Evolutionary conservation across 2,888 invertebrate species (phyloP), one percentile per base, ranked within the genome.

Genomic region (Ormyrus nitidulus): DNA sequence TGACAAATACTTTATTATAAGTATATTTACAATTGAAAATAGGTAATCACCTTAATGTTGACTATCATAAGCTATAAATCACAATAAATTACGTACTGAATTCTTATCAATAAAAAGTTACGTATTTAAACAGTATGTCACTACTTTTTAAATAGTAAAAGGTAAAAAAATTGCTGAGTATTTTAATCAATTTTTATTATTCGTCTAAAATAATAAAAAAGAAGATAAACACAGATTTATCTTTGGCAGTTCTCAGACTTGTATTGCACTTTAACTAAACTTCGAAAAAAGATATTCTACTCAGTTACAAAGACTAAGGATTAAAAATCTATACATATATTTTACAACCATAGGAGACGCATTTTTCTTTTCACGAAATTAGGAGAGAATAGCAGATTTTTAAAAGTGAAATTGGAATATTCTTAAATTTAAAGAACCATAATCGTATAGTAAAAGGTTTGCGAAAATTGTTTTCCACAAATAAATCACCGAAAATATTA

Each of bases 181-280:
- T 79, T 70, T 19, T 51, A 46, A 68, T 56, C 9, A 46, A 61
- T 13, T 48, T 34, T 53, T 51, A 11, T 75, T 70, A 61, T 75
- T 70, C 8, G 6, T 66, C n/a, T 34, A 51, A 70, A 74, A 64
- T 65, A 70, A 69, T 54, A 72, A 46, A 68, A 71, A 68, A 66
- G 6, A 64, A 77, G 66, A 80, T 73, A 77, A 76, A 77, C 68
- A 10, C 61, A 64, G 54, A 56, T 61, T 77, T 80, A 77, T 80
- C 77, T 80, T 81, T 77, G 80, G 80, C 80, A 81, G 80, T 77
- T 73, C 53, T 81, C 77, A 81, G 73, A 81, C 80, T 81, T 81
- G 61, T 70, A 77, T 74, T 70, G 73, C 54, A 81, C 59, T 65
- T 69, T 46, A 66, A 80, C 56, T 66, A 66, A 79, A 74, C 11